These are phyloP conservation scores for Mormoops blainvillei DNA, from an alignment of 2,113 vertebrate genomes.

Conservation along the genomic window DNA sequence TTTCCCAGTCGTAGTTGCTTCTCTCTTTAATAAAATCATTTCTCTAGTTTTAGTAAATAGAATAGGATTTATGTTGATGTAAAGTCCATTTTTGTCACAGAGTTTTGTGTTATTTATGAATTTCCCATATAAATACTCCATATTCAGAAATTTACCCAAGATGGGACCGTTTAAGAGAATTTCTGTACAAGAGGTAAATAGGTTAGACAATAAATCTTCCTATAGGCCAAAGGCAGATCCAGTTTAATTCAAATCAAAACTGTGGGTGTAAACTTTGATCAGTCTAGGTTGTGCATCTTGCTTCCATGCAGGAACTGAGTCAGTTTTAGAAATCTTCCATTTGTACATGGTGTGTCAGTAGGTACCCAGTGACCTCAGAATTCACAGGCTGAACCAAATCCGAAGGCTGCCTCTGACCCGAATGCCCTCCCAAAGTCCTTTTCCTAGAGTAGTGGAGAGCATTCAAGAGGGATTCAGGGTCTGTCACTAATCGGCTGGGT, in stretches of 20 bases:
- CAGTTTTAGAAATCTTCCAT: background rate
- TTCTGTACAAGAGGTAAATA: background rate
- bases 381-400: background rate
- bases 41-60: slow-evolving; percentile 7
- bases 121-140: background rate
- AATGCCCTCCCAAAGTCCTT: background rate
- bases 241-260: slow-evolving; percentile 4
- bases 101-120: slow-evolving; percentile 12
- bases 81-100: background rate
- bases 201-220: background rate
- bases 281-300: background rate
- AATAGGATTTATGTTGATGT: background rate
- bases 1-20: background rate
- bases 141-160: background rate
- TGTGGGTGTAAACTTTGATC: background rate
- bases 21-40: background rate
- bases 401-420: background rate
- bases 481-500: background rate
- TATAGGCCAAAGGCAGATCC: background rate
- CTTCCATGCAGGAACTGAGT: background rate
- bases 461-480: background rate
- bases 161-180: background rate
- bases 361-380: background rate
- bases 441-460: background rate
- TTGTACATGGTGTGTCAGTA: background rate